Evolutionary conservation across 2,113 vertebrate genomes (phyloP), one percentile per base, ranked within the genome.

Genomic region (Nettapus auritus): DNA sequence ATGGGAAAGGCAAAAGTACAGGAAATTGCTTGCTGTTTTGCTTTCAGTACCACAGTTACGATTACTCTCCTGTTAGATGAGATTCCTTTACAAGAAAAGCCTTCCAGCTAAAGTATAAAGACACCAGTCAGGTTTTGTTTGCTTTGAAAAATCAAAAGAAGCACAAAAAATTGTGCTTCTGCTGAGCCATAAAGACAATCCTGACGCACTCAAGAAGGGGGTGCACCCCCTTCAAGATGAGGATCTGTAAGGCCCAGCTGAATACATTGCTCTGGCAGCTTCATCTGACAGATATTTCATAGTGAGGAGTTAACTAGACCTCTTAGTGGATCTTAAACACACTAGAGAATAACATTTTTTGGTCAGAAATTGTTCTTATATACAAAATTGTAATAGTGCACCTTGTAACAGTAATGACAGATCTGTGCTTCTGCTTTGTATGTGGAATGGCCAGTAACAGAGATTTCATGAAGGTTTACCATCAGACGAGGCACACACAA

Each of bases 21-120:
- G 88, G 94, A 96, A 91, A 89, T 95, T 92, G 66, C 84, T 89
- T 92, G 71, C 78, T 95, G 67, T 92, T 97, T 92, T 89, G 33
- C 82, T 97, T 57, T 89, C 90, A 64, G 86, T 25, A 2, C 82
- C 64, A 71, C n/a, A 48, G 66, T 66, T 79, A 89, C 71, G 76
- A 95, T 97, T 95, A 84, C 59, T 89, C 81, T 80, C 76, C 64
- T 79, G 55, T 71, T 92, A 93, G 76, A 90, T 70, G 90, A 95
- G 86, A 95, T 90, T 85, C 94, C 94, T 52, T 70, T 84, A 74
- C 83, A 95, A 96, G 91, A 78, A 89, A 92, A 71, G 34, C 48
- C 60, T 97, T 95, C 83, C 85, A 97, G 81, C 79, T 94, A 96
- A 89, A 90, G 36, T 52, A 90, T 80, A 64, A 95, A 85, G 74